phyloP scores from a whole-genome alignment of 2,888 invertebrate genomes.

The Dolichomitus sp. region DNA sequence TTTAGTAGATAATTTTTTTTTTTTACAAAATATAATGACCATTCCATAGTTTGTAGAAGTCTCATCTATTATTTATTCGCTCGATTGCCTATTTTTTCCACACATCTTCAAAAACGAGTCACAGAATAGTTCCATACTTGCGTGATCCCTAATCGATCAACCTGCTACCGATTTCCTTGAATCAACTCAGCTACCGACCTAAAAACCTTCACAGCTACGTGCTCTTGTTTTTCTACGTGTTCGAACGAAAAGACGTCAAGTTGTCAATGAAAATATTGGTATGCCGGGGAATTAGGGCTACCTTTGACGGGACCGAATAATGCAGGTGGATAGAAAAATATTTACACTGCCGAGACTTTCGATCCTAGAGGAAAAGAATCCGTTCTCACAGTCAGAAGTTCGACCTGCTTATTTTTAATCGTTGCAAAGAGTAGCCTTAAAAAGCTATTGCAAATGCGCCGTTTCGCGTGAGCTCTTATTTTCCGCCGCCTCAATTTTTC shows the following conservation, averaged over 20 bases:
- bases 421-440: conserved; percentile 2
- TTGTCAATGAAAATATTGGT: conserved; percentile 81
- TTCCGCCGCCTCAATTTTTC: background rate
- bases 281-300: conserved; percentile 66
- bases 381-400: conserved; percentile 29
- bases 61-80: background rate
- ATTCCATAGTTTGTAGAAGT: background rate
- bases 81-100: background rate
- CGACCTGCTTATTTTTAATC: conserved; percentile 43
- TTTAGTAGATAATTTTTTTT: too few species aligned
- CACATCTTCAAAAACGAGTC: background rate
- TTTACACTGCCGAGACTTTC: conserved; percentile 62
- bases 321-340: conserved; percentile 70
- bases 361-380: conserved; percentile 47
- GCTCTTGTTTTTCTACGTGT: conserved; percentile 77
- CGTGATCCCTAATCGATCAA: conserved; percentile 49
- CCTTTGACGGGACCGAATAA: conserved; percentile 40
- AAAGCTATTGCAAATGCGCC: background rate
- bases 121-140: conserved; percentile 13
- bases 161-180: conserved; percentile 48
- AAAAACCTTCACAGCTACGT: conserved; percentile 67
- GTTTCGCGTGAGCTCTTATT: background rate
- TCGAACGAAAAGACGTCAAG: conserved; percentile 69
- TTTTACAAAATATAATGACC: too few species aligned
- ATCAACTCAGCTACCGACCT: conserved; percentile 65